These are phyloP conservation scores for Noctua comes DNA, from an alignment of 2,888 invertebrate species.

Conservation along the genomic window DNA sequence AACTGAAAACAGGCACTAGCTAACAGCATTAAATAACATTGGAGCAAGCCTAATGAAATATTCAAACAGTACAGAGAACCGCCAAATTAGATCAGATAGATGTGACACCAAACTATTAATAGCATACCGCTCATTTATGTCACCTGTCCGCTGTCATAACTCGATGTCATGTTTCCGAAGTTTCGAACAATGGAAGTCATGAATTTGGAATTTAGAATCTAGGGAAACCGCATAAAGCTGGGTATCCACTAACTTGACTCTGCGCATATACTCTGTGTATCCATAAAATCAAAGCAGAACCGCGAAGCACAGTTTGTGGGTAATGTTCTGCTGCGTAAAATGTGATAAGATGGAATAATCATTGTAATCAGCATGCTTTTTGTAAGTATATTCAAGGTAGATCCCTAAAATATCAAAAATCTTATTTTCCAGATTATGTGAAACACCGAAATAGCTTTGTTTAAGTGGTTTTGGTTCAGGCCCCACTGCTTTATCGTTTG, in stretches of 20 bases:
- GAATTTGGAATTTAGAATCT: conserved; percentile 1
- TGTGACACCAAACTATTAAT: neutral
- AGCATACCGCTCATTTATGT: neutral
- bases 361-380: neutral
- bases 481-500: neutral
- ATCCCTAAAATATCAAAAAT: neutral
- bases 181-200: neutral
- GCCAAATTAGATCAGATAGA: conserved; percentile 9
- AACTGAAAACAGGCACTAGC: neutral
- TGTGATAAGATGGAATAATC: neutral
- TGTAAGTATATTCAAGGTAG: neutral
- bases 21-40: neutral
- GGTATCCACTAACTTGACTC: neutral
- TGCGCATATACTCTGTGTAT: neutral
- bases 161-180: neutral
- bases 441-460: neutral
- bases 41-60: neutral
- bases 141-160: neutral
- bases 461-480: neutral
- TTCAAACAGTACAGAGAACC: conserved; percentile 1
- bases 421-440: neutral
- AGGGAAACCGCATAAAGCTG: neutral
- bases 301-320: neutral
- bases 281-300: neutral
- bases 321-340: neutral